Evolutionary conservation across 2,888 invertebrate genomes (phyloP).

Genomic region (Gnatocerus cornutus): DNA sequence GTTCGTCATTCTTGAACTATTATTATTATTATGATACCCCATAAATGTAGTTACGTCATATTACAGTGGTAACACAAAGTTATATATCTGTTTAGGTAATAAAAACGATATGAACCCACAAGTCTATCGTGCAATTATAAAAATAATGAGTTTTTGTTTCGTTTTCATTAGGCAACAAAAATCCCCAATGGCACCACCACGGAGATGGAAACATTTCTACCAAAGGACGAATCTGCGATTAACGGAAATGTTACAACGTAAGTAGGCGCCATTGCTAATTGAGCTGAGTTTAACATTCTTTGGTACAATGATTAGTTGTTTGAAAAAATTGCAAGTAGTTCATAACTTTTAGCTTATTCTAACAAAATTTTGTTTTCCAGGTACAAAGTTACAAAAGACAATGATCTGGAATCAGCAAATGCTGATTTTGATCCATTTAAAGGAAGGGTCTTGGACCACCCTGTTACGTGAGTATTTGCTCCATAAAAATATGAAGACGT

Average conservation of each 20-base stretch:
- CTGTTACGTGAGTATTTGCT: conserved; percentile 82
- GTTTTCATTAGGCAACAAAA: conserved; percentile 53
- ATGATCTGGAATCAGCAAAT: conserved; percentile 74
- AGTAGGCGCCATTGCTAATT: conserved; percentile 20
- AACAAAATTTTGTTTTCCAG: conserved; percentile 66
- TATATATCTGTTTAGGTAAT: too few species aligned
- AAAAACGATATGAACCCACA: too few species aligned
- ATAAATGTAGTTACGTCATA: too few species aligned
- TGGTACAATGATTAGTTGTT: conserved; percentile 8
- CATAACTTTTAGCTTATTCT: too few species aligned
- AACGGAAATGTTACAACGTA: conserved; percentile 70
- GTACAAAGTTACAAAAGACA: conserved; percentile 77
- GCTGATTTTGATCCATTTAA: conserved; percentile 83
- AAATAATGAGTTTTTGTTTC: too few species aligned
- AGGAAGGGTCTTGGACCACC: conserved; percentile 81
- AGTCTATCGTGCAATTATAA: too few species aligned
- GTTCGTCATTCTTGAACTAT: too few species aligned
- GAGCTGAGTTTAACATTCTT: conserved; percentile 27
- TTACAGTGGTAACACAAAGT: too few species aligned
- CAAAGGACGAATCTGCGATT: conserved; percentile 77
- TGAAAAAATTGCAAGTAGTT: conserved; percentile 30
- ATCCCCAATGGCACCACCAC: conserved; percentile 72
- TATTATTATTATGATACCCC: too few species aligned
- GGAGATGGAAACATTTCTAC: conserved; percentile 87
- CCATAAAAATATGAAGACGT: conserved; percentile 6